Percentiles rank a stretch among this genome's conserved stretches.
Evolutionary conservation across 2,888 invertebrate species (phyloP).

Genomic region (Eristalis intricaria): DNA sequence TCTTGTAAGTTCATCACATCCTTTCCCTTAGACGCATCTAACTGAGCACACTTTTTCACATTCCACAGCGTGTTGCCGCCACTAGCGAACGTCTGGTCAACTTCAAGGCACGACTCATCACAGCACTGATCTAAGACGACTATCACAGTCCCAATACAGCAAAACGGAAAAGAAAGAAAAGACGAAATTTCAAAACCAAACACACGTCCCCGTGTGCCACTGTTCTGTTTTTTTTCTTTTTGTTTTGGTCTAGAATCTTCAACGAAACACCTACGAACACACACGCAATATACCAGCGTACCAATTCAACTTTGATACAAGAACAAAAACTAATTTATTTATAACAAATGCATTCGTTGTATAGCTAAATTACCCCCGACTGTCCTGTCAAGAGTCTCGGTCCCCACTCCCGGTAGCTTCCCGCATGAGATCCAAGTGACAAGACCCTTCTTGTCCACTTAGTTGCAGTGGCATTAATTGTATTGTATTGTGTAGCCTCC

Average conservation of each 20-base stretch:
- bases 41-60: conserved; percentile 68
- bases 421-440: not conserved
- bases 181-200: conserved; percentile 23
- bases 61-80: conserved; percentile 88
- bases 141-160: conserved; percentile 5
- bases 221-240: not conserved
- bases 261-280: conserved; percentile 21
- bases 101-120: conserved; percentile 95
- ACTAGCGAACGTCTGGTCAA: conserved; percentile 95
- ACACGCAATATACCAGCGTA: conserved; percentile 8
- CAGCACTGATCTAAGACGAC: conserved; percentile 89
- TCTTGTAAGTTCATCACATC: conserved; percentile 84
- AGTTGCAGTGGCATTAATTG: conserved; percentile 9
- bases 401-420: not conserved
- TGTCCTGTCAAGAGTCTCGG: not conserved
- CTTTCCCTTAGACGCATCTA: not conserved
- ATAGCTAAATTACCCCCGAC: conserved; percentile 40
- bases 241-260: not conserved
- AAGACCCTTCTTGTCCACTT: not conserved
- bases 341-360: conserved; percentile 64
- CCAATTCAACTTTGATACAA: not conserved
- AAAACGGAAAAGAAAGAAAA: conserved; percentile 28
- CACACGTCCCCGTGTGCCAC: not conserved
- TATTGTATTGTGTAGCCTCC: not conserved
- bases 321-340: conserved; percentile 59